phyloP scores from a whole-genome alignment of 2,888 invertebrate species.

The Caenorhabditis sp. region DNA sequence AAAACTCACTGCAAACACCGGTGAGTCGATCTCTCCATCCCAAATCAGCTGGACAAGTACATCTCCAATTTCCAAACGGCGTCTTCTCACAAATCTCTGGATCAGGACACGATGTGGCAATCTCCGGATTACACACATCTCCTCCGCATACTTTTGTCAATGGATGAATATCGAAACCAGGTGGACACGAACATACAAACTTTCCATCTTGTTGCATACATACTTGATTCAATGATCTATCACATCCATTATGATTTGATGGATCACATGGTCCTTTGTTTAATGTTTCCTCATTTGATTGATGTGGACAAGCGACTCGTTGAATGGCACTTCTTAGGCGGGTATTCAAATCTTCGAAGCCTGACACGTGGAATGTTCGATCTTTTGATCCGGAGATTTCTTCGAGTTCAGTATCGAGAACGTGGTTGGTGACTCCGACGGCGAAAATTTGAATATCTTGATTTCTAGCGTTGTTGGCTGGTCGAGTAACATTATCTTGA shows the following conservation, averaged over 20 bases:
- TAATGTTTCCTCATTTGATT: constrained; percentile 31
- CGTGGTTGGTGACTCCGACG: constrained; percentile 70
- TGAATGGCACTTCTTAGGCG: constrained; percentile 64
- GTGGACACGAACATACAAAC: constrained; percentile 59
- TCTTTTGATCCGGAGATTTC: constrained; percentile 58
- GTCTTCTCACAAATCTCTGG: constrained; percentile 68
- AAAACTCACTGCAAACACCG: constrained; percentile 56
- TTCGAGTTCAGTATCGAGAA: constrained; percentile 60
- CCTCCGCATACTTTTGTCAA: constrained; percentile 66
- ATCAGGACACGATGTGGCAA: constrained; percentile 63
- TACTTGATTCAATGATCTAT: constrained; percentile 61
- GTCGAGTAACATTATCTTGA: constrained; percentile 67
- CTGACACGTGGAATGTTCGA: constrained; percentile 64
- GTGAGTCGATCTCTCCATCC: constrained; percentile 55
- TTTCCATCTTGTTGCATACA: constrained; percentile 52
- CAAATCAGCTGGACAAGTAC: constrained; percentile 61
- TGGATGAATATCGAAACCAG: constrained; percentile 65
- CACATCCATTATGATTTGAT: constrained; percentile 59
- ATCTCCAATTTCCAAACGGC: constrained; percentile 67
- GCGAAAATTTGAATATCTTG: constrained; percentile 71
- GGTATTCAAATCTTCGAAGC: constrained; percentile 67
- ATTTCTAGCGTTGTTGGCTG: constrained; percentile 64
- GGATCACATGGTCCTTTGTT: constrained; percentile 62
- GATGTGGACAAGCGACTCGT: constrained; percentile 61
- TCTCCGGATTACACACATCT: constrained; percentile 65